Conservation (phyloP, 1,140 invertebrate species). For the Panagrolaimus sp. region DNA sequence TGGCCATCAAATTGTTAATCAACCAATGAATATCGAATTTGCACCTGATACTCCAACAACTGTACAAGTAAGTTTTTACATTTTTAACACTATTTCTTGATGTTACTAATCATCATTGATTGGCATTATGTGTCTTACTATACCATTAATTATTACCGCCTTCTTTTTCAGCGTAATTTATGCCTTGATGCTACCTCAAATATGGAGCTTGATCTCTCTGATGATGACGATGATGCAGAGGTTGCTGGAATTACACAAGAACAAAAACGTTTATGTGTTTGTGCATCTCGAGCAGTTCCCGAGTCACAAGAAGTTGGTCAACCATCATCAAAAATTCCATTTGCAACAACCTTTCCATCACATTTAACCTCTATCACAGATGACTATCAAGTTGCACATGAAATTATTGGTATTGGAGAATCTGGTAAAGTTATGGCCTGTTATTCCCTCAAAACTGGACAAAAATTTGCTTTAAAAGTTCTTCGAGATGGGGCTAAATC, state of each 20-base stretch:
- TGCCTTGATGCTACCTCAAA: constrained; percentile 30
- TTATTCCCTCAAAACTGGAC: constrained; percentile 67
- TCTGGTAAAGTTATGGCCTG: constrained; percentile 81
- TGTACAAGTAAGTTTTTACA: constrained; percentile 19
- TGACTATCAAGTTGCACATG: constrained; percentile 88
- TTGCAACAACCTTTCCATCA: constrained; percentile 24
- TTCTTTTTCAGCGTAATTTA: constrained; percentile 26
- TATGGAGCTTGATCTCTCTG: constrained; percentile 29
- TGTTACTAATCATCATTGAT: not conserved
- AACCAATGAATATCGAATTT: constrained; percentile 5
- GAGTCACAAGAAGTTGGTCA: constrained; percentile 28
- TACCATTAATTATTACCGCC: not conserved
- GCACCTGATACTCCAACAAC: constrained; percentile 31
- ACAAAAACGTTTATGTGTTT: constrained; percentile 27
- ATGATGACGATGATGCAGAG: constrained; percentile 19
- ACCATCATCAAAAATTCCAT: constrained; percentile 20
- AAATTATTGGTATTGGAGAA: constrained; percentile 90
- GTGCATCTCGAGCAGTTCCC: constrained; percentile 10
- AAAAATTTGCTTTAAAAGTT: constrained; percentile 83
- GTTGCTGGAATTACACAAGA: not conserved
- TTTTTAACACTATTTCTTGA: not conserved
- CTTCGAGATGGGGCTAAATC: constrained; percentile 84
- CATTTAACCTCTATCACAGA: constrained; percentile 68
- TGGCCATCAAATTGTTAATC: not conserved
- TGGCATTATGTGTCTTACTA: not conserved